Conservation (phyloP, 2,113 vertebrate genomes). For the Sturnus vulgaris region DNA sequence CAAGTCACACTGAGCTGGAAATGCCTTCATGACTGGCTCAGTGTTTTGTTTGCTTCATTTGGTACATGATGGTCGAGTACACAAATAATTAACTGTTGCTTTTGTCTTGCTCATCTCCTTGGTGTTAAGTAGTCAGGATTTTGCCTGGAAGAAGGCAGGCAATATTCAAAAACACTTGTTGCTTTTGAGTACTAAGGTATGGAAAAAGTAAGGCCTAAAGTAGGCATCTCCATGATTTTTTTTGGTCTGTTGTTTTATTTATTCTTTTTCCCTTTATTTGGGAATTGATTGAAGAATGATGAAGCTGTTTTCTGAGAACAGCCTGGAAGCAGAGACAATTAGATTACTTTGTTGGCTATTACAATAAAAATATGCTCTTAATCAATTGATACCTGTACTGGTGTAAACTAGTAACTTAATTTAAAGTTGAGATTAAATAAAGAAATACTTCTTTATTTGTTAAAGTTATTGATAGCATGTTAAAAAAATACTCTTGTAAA, state of each 20-base stretch:
- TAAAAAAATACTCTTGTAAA: background rate
- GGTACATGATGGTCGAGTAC: constrained; percentile 17
- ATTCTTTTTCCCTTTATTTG: background rate
- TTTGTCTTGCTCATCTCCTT: constrained; percentile 1
- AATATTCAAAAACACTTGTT: background rate
- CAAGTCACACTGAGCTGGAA: constrained; percentile 45
- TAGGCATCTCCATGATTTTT: background rate
- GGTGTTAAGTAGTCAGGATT: background rate
- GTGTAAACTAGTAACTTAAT: background rate
- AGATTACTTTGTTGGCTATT: background rate
- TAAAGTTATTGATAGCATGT: background rate
- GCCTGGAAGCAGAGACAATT: background rate
- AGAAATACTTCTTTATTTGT: background rate
- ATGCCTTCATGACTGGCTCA: constrained; percentile 17
- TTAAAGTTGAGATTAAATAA: background rate
- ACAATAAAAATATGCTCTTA: background rate
- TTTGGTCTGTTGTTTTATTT: background rate
- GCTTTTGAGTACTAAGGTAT: background rate
- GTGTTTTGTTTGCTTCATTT: constrained; percentile 56
- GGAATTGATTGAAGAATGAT: background rate
- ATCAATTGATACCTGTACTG: background rate
- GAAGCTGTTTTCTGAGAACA: background rate
- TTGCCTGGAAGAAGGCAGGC: background rate
- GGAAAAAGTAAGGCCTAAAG: background rate
- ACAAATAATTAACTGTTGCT: background rate